Base-by-base conservation (phyloP, 2,888 invertebrate species). In the Rambutsinella grinnellia region DNA sequence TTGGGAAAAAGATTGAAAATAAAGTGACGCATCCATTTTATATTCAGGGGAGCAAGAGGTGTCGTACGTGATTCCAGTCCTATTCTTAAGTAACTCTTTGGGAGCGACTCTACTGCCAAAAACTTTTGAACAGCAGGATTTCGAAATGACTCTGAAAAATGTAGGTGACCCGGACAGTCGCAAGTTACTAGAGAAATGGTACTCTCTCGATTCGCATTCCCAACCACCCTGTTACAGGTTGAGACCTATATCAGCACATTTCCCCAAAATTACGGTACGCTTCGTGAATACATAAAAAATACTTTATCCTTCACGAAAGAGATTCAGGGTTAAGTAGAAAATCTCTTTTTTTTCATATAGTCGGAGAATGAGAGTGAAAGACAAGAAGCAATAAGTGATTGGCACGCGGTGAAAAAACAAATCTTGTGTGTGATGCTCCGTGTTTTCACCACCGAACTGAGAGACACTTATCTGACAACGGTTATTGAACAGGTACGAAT, bases 401-500 rank as follows among this genome's bases (percentile, higher is more conserved):
- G 89, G 89, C 88, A 89, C 68, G 87, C 86, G 0, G 90, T 91
- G 85, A 88, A 91, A 8, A 90, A 90, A 77, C 88, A 89, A 85
- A 90, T 93, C 78, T 88, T 94, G 1, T 89, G 89, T 76, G 91
- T 92, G 23, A 89, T 94, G 75, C 90, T 93, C 47, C 89, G 90
- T 44, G 91, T 93, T 0, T 90, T 93, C 86, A 91, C 93, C 13
- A 91, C 91, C 85, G 93, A 93, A 85, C 90, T 93, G 23, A 90
- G 93, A 83, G 93, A 94, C 84, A 93, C 93, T 0, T 94, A 94
- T 87, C 89, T 94, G 80, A 93, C 93, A 3, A 93, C 93, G 3
- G 93, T 93, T 0, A 91, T 93, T 3, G 94, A 94, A 86, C 93
- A 93, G 89, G 91, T 91, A 72, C 10, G 44, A 10, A 61, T 17